Conservation (phyloP, 1,140 invertebrate species). For the Callitettix versicolor region DNA sequence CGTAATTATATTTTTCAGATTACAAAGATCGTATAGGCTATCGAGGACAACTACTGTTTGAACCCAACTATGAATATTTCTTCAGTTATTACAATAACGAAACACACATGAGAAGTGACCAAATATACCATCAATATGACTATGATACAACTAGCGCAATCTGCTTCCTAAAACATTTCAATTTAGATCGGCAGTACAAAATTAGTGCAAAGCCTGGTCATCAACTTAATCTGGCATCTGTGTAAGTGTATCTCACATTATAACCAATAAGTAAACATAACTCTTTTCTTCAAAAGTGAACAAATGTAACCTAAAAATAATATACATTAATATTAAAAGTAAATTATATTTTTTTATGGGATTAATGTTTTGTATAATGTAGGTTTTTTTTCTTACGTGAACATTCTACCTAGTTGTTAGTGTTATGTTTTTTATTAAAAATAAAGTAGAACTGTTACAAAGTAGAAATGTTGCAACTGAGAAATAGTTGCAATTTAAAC, state of each 20-base stretch:
- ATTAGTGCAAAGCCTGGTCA: conserved; percentile 49
- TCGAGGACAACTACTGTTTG: conserved; percentile 47
- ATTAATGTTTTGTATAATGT: no score
- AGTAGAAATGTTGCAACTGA: no score
- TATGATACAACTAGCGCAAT: conserved; percentile 52
- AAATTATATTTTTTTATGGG: no score
- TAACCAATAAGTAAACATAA: neutral
- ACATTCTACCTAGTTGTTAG: no score
- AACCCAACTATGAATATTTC: conserved; percentile 27
- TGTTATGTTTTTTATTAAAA: no score
- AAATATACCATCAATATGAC: conserved; percentile 37
- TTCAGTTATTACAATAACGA: neutral
- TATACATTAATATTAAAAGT: no score
- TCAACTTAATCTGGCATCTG: conserved; percentile 37
- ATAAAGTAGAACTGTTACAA: no score
- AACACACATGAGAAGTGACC: neutral
- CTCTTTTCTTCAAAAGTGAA: no score
- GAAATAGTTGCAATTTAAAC: no score
- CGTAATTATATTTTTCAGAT: conserved; percentile 32
- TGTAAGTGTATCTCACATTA: conserved; percentile 30
- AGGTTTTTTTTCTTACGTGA: no score
- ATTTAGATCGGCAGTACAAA: conserved; percentile 49
- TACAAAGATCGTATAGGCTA: conserved; percentile 53
- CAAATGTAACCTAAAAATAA: no score
- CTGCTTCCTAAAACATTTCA: conserved; percentile 49